Percentiles rank a stretch among this genome's conserved stretches.
Conservation (phyloP, 2,113 vertebrate species). For the Microtus richardsoni region DNA sequence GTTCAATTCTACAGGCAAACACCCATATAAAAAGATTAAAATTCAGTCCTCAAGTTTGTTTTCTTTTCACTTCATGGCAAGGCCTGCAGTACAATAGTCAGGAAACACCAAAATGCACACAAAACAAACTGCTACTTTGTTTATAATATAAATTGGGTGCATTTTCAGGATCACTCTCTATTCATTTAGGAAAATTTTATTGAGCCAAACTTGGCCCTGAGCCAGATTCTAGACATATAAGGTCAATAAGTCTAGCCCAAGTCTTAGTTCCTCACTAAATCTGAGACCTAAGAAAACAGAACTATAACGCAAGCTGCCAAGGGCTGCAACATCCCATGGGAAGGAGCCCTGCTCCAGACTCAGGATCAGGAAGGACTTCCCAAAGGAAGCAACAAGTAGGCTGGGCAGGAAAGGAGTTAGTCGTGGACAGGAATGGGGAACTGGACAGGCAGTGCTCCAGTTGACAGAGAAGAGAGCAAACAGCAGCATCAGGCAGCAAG, state of each 20-base stretch:
- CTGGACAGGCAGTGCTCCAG: neutral
- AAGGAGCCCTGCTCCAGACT: neutral
- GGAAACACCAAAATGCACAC: neutral
- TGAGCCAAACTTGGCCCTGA: neutral
- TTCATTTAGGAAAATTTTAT: neutral
- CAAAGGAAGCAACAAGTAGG: neutral
- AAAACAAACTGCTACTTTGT: neutral
- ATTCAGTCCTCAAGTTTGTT: neutral
- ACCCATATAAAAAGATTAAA: slow-evolving; percentile 31
- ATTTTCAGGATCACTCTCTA: neutral
- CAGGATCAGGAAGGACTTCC: neutral
- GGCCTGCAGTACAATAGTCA: neutral
- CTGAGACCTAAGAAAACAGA: neutral
- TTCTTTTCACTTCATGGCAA: neutral
- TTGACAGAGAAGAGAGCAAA: neutral
- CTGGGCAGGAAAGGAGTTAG: neutral
- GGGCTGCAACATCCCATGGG: neutral
- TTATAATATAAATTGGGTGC: neutral
- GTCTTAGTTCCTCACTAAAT: neutral
- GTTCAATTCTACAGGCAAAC: neutral
- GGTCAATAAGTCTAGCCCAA: neutral
- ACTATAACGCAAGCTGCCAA: neutral
- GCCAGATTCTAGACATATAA: neutral
- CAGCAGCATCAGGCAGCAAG: neutral
- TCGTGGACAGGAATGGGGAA: neutral